Evolutionary conservation across 2,113 vertebrate species (phyloP), one percentile per base, ranked within the genome.

Genomic region (Arizona elegans): DNA sequence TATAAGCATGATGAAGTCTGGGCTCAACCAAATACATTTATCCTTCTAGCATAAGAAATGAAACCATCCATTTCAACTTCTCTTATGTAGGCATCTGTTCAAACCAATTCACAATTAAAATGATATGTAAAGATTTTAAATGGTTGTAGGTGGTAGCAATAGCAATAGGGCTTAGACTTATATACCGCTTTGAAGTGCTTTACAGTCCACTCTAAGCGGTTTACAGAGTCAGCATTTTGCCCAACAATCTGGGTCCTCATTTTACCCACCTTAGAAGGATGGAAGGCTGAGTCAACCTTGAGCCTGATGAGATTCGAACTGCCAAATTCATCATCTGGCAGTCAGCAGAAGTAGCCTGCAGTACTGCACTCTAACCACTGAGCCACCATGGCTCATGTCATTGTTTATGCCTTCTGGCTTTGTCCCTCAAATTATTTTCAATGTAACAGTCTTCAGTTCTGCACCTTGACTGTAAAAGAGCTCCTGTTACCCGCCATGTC

Each of bases 371-470:
- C 55, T 56, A 56, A 56, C 17, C 17, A 56, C 55, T 56, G 55
- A 1, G 1, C 55, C 17, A 56, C 17, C 17, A 6, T 5, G 17
- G 55, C 17, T 56, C 55, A 58, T 59, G 58, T 9, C 1, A 2
- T 59, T 59, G 95, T 96, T 96, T 95, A 94, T 92, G 50, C 70
- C 13, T 15, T 29, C 6, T 75, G 62, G 62, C 29, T 75, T 75
- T 75, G 7, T 3, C 65, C 65, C 65, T 94, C 95, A 93, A 96
- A 97, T 96, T 97, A 97, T 93, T 95, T 96, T 91, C 94, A 96
- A 93, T 96, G 95, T 96, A 91, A 95, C 87, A 95, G 81, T 26
- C 8, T 95, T 86, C 38, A 23, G 50, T 65, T 11, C 59, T 88
- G 29, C 11, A 94, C 93, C 90, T 93, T n/a, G 65, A 33, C n/a